A percentile compares a stretch with the other conserved stretches of the same genome.
These are phyloP conservation scores for Parnassius orleans DNA, from an alignment of 2,888 invertebrate species.

Conservation along the genomic window DNA sequence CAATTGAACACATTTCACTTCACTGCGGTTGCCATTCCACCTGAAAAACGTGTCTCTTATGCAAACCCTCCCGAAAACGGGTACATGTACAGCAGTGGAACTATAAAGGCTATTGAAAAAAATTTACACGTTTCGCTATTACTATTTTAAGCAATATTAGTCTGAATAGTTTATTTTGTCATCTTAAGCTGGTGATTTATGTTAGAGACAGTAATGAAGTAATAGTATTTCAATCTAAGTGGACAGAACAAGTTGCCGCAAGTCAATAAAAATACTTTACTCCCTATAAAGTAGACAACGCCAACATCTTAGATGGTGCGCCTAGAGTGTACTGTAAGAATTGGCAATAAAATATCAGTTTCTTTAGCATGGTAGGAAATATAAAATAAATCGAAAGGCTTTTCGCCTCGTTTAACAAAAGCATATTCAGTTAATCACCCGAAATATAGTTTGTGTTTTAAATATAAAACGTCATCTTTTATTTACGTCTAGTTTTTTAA, in stretches of 20 bases:
- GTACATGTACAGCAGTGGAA: too few relatives aligned
- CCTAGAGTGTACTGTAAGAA: constrained; percentile 12
- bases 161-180: too few relatives aligned
- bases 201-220: constrained; percentile 1
- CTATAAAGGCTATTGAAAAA: too few relatives aligned
- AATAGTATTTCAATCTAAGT: not conserved
- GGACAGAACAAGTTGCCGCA: not conserved
- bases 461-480: too few relatives aligned
- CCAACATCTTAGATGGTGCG: not conserved
- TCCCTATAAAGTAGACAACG: constrained; percentile 1
- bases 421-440: constrained; percentile 4
- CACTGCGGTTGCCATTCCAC: too few relatives aligned
- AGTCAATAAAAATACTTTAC: constrained; percentile 9
- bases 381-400: constrained; percentile 17
- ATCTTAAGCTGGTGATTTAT: too few relatives aligned
- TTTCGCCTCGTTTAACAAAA: constrained; percentile 7
- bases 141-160: too few relatives aligned
- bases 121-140: too few relatives aligned
- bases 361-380: constrained; percentile 12
- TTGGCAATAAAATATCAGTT: constrained; percentile 19
- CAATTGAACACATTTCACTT: too few relatives aligned
- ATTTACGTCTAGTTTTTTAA: too few relatives aligned
- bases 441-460: constrained; percentile 3
- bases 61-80: too few relatives aligned
- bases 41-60: too few relatives aligned